These are phyloP conservation scores for Nymphicus hollandicus DNA, from an alignment of 2,113 vertebrate genomes.

Conservation along the genomic window DNA sequence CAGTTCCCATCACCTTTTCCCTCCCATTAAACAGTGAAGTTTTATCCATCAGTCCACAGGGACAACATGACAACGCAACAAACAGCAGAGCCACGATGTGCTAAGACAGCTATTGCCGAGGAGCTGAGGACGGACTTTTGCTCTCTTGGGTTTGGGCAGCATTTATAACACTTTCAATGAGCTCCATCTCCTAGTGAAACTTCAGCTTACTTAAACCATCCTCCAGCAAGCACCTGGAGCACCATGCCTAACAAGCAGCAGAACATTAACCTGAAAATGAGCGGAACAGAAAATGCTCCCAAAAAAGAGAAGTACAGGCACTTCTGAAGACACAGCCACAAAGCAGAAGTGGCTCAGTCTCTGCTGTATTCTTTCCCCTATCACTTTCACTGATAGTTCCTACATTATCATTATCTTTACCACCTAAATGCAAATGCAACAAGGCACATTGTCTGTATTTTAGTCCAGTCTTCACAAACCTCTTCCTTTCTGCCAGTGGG, in stretches of 20 bases:
- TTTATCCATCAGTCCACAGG: background rate
- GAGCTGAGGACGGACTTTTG: background rate
- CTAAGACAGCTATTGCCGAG: background rate
- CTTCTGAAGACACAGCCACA: background rate
- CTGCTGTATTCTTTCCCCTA: background rate
- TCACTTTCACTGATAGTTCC: background rate
- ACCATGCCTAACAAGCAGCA: background rate
- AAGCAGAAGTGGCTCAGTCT: background rate
- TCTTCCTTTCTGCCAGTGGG: background rate
- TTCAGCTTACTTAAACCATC: background rate
- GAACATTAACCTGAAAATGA: background rate
- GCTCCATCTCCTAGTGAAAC: background rate
- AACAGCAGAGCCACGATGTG: background rate
- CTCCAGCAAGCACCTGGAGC: background rate
- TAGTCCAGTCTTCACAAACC: background rate
- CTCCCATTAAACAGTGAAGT: background rate
- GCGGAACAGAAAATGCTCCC: background rate
- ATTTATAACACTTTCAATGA: background rate
- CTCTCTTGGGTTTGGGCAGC: background rate
- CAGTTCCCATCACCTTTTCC: background rate
- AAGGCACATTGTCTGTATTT: background rate
- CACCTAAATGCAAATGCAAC: background rate
- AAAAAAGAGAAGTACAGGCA: background rate
- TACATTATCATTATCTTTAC: background rate
- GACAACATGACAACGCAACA: fast-evolving